Percentiles rank a stretch among this genome's conserved stretches.
Conservation (phyloP, 2,113 vertebrate species). For the Peromyscus leucopus region DNA sequence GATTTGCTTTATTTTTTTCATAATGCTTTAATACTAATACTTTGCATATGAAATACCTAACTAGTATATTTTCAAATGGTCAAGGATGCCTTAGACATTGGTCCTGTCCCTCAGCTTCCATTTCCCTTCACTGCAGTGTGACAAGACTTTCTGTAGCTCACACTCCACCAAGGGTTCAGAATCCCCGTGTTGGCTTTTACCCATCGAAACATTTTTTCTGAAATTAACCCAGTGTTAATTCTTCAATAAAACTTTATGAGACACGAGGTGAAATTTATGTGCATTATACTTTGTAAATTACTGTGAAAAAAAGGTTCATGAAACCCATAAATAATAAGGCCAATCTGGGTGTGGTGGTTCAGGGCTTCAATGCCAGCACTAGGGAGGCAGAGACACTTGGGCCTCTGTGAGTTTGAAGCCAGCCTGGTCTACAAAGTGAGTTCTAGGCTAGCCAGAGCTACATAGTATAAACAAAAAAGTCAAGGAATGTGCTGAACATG, state of each 20-base stretch:
- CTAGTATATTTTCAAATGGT: neutral
- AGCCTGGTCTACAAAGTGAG: neutral
- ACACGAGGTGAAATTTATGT: constrained; percentile 35
- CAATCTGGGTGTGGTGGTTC: neutral
- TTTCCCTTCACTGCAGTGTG: constrained; percentile 25
- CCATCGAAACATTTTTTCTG: constrained; percentile 33
- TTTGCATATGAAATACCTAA: neutral
- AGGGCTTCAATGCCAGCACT: neutral
- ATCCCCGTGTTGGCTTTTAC: constrained; percentile 44
- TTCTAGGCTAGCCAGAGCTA: neutral
- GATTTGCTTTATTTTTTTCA: neutral
- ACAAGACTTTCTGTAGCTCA: constrained; percentile 46
- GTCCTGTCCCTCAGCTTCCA: neutral
- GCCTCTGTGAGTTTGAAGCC: neutral
- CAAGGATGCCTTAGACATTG: neutral
- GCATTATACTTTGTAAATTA: neutral
- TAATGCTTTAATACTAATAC: neutral
- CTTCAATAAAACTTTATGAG: constrained; percentile 42
- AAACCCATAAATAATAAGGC: constrained; percentile 55
- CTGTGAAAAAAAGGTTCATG: constrained; percentile 3
- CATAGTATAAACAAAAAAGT: neutral
- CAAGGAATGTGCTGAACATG: neutral
- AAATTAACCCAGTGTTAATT: constrained; percentile 64
- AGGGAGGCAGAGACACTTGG: no score
- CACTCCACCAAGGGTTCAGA: constrained; percentile 19